phyloP scores from a whole-genome alignment of 2,888 invertebrate species.

The Andrena trimmerana region DNA sequence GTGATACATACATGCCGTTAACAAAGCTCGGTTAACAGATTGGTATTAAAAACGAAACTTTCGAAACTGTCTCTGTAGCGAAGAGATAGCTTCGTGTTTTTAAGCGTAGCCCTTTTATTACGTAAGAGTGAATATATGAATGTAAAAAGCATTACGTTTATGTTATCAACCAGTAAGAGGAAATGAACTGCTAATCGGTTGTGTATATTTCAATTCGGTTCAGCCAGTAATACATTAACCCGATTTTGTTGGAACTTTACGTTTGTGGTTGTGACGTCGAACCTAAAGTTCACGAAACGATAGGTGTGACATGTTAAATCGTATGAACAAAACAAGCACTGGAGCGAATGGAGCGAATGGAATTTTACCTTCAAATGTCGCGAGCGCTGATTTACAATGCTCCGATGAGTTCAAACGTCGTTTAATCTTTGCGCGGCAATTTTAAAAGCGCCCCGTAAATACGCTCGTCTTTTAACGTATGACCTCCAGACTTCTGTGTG shows the following conservation, averaged over 20 bases:
- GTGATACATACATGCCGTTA: constrained; percentile 35
- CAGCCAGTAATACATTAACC: neutral
- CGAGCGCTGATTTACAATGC: constrained; percentile 6
- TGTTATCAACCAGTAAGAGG: constrained; percentile 36
- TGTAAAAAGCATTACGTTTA: constrained; percentile 36
- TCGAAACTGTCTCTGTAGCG: constrained; percentile 13
- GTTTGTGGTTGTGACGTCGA: constrained; percentile 80
- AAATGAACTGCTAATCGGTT: constrained; percentile 47
- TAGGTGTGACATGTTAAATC: constrained; percentile 14
- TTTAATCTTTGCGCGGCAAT: constrained; percentile 2
- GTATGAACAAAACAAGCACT: constrained; percentile 13
- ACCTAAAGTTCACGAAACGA: constrained; percentile 48
- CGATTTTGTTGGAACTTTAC: constrained; percentile 64
- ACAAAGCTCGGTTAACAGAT: constrained; percentile 38
- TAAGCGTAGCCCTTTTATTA: constrained; percentile 30
- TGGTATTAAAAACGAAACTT: constrained; percentile 20
- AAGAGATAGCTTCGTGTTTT: constrained; percentile 23
- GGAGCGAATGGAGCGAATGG: constrained; percentile 6
- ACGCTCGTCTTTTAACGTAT: constrained; percentile 29
- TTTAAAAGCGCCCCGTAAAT: constrained; percentile 9
- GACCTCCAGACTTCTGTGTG: constrained; percentile 40
- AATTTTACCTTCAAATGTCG: constrained; percentile 28
- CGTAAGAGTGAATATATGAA: constrained; percentile 28
- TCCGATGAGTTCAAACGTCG: neutral
- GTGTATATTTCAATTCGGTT: constrained; percentile 32